Evolutionary conservation across 92 coral and sea anemone species (phyloP).

Genomic region (Epizoanthus illoricatus): DNA sequence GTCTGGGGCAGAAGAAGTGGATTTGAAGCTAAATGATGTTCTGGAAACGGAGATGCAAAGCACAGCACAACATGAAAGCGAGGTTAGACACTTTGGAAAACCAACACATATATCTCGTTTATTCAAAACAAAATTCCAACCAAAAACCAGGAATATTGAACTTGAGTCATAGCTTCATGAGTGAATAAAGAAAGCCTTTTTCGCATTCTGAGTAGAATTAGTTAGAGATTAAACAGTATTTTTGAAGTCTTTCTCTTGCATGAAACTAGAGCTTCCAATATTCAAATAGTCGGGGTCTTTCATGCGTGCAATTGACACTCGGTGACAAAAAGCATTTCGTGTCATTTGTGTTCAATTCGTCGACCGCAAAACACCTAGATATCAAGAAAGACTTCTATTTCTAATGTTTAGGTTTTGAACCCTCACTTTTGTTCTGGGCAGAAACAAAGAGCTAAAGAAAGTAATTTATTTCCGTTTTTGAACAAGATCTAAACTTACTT

Average conservation of each 20-base stretch:
- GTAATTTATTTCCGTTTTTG: not conserved
- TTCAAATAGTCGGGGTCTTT: slow-evolving; percentile 37
- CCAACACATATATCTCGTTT: slow-evolving; percentile 21
- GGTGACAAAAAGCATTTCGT: slow-evolving; percentile 38
- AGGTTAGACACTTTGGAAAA: slow-evolving; percentile 40
- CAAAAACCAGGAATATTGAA: not conserved
- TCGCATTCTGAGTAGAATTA: not conserved
- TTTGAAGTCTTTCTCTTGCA: slow-evolving; percentile 36
- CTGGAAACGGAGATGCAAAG: slow-evolving; percentile 15
- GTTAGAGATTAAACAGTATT: slow-evolving; percentile 20
- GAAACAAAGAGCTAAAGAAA: not conserved
- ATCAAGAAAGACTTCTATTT: slow-evolving; percentile 2
- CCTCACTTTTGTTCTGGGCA: not conserved
- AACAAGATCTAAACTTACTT: not conserved
- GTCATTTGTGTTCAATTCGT: slow-evolving; percentile 37
- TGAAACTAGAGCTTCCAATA: slow-evolving; percentile 36
- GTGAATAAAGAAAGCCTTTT: slow-evolving; percentile 6
- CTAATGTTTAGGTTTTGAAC: not conserved
- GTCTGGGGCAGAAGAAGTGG: slow-evolving; percentile 13
- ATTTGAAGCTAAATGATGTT: slow-evolving; percentile 34
- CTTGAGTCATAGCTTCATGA: not conserved
- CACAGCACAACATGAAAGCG: slow-evolving; percentile 43
- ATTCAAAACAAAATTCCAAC: slow-evolving; percentile 1
- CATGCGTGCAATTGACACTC: slow-evolving; percentile 44
- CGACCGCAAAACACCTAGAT: slow-evolving; percentile 13